A percentile compares a stretch with the other conserved stretches of the same genome.
These are phyloP conservation scores for Diogma glabrata DNA, from an alignment of 2,888 invertebrate species.

Conservation along the genomic window DNA sequence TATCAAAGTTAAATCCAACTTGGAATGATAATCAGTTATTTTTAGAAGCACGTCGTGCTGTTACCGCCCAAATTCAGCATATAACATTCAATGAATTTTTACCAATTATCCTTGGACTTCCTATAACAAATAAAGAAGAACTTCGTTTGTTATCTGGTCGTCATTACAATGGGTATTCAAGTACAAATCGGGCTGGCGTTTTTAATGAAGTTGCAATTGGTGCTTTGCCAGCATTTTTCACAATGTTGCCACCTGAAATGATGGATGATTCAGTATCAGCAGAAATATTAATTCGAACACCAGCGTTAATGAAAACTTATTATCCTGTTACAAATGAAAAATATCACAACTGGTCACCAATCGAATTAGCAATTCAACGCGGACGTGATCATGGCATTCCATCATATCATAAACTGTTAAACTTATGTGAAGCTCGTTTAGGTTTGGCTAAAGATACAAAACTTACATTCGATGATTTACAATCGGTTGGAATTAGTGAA, in stretches of 20 bases:
- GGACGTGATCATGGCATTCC: conserved; percentile 74
- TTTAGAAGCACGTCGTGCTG: conserved; percentile 59
- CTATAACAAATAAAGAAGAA: conserved; percentile 32
- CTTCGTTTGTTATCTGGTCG: conserved; percentile 57
- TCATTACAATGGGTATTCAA: conserved; percentile 70
- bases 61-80: conserved; percentile 71
- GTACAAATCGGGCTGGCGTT: conserved; percentile 64
- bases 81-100: conserved; percentile 75
- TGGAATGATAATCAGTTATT: conserved; percentile 72
- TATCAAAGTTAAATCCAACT: conserved; percentile 58
- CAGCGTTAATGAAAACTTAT: conserved; percentile 41
- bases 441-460: conserved; percentile 20
- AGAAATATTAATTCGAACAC: conserved; percentile 48
- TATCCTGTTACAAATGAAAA: conserved; percentile 33
- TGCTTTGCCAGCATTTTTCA: conserved; percentile 58
- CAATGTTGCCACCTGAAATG: conserved; percentile 60
- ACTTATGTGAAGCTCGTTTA: conserved; percentile 49
- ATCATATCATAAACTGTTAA: conserved; percentile 55
- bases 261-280: conserved; percentile 50
- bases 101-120: conserved; percentile 57
- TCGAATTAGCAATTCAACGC: conserved; percentile 46
- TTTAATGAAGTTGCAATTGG: conserved; percentile 68
- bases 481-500: conserved; percentile 42
- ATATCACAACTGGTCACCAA: conserved; percentile 40
- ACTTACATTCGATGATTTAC: conserved; percentile 44